Evolutionary conservation across 1,140 invertebrate genomes (phyloP).

Genomic region (Conus betulinus): DNA sequence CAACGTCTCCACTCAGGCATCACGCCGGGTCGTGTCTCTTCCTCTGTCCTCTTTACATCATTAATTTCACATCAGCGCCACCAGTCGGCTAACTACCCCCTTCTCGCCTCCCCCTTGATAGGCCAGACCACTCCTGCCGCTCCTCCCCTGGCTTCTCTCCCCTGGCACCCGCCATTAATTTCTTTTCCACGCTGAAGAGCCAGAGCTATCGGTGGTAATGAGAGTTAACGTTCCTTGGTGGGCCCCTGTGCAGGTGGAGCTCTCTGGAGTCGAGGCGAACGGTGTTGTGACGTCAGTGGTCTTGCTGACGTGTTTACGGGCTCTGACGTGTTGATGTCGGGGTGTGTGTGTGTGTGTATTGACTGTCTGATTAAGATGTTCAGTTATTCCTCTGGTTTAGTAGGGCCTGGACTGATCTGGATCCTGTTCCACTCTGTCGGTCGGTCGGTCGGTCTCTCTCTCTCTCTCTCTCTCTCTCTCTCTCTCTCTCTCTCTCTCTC

Average conservation of each 20-base stretch:
- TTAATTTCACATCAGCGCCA: conserved; percentile 4
- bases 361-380: too few relatives aligned
- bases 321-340: neutral
- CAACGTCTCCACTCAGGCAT: too few relatives aligned
- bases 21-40: too few relatives aligned
- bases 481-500: too few relatives aligned
- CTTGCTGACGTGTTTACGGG: conserved; percentile 13
- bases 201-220: neutral
- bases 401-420: too few relatives aligned
- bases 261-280: neutral
- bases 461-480: too few relatives aligned
- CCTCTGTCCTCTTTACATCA: conserved; percentile 9
- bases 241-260: neutral
- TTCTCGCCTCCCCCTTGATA: conserved; percentile 4
- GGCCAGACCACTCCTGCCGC: conserved; percentile 4
- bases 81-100: neutral
- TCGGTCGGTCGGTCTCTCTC: too few relatives aligned
- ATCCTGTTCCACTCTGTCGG: too few relatives aligned
- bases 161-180: conserved; percentile 25
- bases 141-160: neutral
- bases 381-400: too few relatives aligned
- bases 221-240: neutral
- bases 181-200: neutral
- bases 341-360: too few relatives aligned
- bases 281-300: neutral